phyloP scores from a whole-genome alignment of 2,797 vertebrate species.

The Pseudomugil gertrudae region DNA sequence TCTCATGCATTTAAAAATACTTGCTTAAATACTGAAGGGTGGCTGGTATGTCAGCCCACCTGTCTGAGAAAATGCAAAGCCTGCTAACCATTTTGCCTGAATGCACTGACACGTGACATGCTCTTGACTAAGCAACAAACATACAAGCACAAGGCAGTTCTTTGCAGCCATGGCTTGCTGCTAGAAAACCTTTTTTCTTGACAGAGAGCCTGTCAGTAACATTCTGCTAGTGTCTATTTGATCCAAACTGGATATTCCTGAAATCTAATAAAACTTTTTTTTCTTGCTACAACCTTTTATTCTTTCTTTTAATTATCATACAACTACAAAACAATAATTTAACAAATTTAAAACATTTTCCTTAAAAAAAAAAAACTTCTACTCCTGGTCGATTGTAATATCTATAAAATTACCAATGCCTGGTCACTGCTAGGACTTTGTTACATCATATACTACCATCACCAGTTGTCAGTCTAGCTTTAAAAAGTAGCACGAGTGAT shows the following conservation, averaged over 20 bases:
- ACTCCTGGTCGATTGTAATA: not conserved
- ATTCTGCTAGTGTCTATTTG: not conserved
- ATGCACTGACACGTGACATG: not conserved
- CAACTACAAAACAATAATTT: too few species aligned
- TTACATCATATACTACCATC: not conserved
- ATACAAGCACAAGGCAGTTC: not conserved
- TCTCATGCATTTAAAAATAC: not conserved
- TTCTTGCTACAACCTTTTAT: not conserved
- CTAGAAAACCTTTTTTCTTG: not conserved
- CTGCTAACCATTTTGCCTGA: slow-evolving; percentile 2
- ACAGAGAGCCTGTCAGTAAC: not conserved
- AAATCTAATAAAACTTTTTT: not conserved
- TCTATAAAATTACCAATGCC: not conserved
- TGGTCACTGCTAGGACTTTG: not conserved
- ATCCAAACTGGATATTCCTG: not conserved
- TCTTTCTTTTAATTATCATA: not conserved
- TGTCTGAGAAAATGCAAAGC: slow-evolving; percentile 3
- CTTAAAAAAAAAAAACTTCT: too few species aligned
- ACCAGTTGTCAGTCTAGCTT: too few species aligned
- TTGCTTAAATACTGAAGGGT: not conserved
- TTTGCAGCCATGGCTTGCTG: slow-evolving; percentile 1
- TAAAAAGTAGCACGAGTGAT: too few species aligned
- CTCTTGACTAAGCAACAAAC: slow-evolving; percentile 2
- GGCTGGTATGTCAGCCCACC: slow-evolving; percentile 10
- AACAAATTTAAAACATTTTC: not conserved